Conservation (phyloP, 1,140 invertebrate species). For the Caerostris extrusa region DNA sequence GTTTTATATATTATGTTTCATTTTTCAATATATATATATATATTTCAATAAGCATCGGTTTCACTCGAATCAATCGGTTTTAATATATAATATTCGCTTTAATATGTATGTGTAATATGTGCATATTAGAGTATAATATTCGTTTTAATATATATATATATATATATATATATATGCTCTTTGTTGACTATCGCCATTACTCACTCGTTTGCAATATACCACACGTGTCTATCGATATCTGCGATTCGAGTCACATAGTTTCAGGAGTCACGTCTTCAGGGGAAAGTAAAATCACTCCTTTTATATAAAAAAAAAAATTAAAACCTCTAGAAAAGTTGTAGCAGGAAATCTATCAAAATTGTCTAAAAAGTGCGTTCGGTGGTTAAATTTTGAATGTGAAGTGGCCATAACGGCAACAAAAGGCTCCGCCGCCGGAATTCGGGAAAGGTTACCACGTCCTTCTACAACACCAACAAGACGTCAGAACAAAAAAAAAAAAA, state of each 20-base stretch:
- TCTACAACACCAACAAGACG: background rate
- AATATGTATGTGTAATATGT: too few species aligned
- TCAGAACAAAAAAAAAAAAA: background rate
- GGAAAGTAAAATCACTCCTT: background rate
- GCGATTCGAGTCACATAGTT: background rate
- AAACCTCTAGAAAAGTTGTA: background rate
- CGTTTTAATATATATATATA: too few species aligned
- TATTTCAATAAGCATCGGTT: too few species aligned
- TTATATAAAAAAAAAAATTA: background rate
- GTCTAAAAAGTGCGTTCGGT: background rate
- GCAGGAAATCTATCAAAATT: background rate
- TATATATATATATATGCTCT: too few species aligned
- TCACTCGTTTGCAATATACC: background rate
- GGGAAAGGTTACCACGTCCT: background rate
- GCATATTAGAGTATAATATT: too few species aligned
- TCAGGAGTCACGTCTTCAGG: background rate
- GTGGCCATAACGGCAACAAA: background rate
- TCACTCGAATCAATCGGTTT: too few species aligned
- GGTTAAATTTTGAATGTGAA: conserved; percentile 38
- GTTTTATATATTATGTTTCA: too few species aligned
- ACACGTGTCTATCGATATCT: background rate
- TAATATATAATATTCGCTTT: too few species aligned
- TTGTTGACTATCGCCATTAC: background rate
- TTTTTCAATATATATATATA: too few species aligned
- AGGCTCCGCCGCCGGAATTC: background rate